A percentile compares a stretch with the other conserved stretches of the same genome.
phyloP scores from a whole-genome alignment of 2,888 invertebrate genomes.

The Dryobota labecula region DNA sequence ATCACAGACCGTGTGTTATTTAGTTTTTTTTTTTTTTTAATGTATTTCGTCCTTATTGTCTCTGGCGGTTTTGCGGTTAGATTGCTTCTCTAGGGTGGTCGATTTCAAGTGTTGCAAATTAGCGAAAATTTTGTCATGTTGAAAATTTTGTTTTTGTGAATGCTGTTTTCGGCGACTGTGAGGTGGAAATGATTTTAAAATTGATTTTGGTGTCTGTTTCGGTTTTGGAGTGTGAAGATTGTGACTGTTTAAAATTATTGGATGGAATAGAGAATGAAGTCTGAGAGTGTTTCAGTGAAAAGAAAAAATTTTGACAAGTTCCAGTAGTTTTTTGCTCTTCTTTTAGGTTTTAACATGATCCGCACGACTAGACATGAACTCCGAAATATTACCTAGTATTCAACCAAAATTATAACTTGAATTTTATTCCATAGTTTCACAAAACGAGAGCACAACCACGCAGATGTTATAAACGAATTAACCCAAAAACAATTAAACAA shows the following conservation, averaged over 20 bases:
- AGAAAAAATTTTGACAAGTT: background rate
- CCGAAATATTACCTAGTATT: background rate
- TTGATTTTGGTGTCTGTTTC: slow-evolving; percentile 15
- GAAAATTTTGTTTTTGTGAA: slow-evolving; percentile 45
- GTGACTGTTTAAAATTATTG: background rate
- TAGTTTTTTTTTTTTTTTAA: slow-evolving; percentile 30
- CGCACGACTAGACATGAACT: slow-evolving; percentile 13
- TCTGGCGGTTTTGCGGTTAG: slow-evolving; percentile 56
- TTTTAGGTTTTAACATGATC: slow-evolving; percentile 3
- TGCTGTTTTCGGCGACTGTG: background rate
- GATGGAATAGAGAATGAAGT: slow-evolving; percentile 1
- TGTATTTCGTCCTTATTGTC: slow-evolving; percentile 39
- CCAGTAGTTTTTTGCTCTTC: background rate
- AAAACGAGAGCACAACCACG: slow-evolving; percentile 20
- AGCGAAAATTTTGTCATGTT: slow-evolving; percentile 36
- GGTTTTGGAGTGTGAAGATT: background rate
- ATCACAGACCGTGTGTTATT: slow-evolving; percentile 44
- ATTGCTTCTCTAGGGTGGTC: slow-evolving; percentile 56
- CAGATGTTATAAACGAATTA: background rate
- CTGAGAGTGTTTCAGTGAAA: background rate
- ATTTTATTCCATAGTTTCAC: slow-evolving; percentile 13
- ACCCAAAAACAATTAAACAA: slow-evolving; percentile 20
- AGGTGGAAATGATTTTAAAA: slow-evolving; percentile 33
- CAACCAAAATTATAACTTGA: background rate
- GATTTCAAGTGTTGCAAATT: slow-evolving; percentile 42